Conservation (phyloP, 2,113 vertebrate genomes). For the Prietella phreatophila region DNA sequence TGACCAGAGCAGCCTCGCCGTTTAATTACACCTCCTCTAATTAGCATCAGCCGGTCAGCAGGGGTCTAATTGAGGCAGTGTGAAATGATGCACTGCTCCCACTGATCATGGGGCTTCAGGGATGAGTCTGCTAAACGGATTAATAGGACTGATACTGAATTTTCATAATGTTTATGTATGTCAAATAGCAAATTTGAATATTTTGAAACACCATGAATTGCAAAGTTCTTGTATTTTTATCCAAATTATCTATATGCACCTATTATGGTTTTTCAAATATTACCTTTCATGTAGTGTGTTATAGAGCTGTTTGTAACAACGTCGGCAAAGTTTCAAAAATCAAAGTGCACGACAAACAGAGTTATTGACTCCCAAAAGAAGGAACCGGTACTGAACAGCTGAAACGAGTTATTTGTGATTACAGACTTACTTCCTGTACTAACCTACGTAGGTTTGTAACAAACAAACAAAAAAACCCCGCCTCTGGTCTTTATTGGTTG, state of each 20-base stretch:
- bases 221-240: neutral
- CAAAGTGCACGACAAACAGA: too few relatives aligned
- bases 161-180: neutral
- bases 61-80: conserved; percentile 31
- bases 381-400: too few relatives aligned
- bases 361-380: too few relatives aligned
- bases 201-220: neutral
- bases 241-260: neutral
- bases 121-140: neutral
- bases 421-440: too few relatives aligned
- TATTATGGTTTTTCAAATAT: too few relatives aligned
- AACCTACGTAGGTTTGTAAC: too few relatives aligned
- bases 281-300: too few relatives aligned
- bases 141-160: neutral
- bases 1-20: conserved; percentile 10
- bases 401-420: too few relatives aligned
- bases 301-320: too few relatives aligned
- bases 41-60: conserved; percentile 13
- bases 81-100: neutral
- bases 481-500: too few relatives aligned
- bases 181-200: neutral
- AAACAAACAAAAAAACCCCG: too few relatives aligned
- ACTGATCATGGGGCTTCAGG: neutral
- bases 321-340: too few relatives aligned
- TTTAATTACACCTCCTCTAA: conserved; percentile 45